Evolutionary conservation across 1,140 invertebrate genomes (phyloP), one percentile per base, ranked within the genome.

Genomic region (Lordiphosa collinella): DNA sequence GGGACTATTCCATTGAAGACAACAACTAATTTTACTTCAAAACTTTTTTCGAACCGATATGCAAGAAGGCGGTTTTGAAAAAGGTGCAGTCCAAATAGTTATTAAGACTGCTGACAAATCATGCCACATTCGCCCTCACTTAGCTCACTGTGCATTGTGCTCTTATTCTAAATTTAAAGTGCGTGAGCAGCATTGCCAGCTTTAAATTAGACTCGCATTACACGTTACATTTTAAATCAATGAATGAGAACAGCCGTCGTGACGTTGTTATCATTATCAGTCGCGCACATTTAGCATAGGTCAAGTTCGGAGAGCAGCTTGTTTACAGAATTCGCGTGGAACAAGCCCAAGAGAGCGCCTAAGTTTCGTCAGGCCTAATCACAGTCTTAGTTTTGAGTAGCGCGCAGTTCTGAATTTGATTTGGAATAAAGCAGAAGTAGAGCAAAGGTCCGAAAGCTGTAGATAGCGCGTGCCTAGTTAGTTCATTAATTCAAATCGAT

Each of bases 361-460:
- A 32, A 36, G 9, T 29, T 61, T 36, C 50, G 37, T 43, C 57
- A 18, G 18, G 7, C 1, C 25, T 25, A 12, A 43, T 29, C 6
- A 22, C 8, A 12, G 40, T 43, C 40, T 25, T 16, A 36, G 52
- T 13, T 48, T 46, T 43, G 43, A 43, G 46, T 52, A n/a, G 22
- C 34, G 35, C 29, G 48, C 56, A 80, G 76, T 80, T 67, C 43
- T 44, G 37, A 60, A 52, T 49, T 53, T 35, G 37, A 14, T 56
- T 58, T 38, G 54, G 70, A 62, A 62, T 60, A 36, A 63, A 59
- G 13, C 47, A 57, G 66, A 53, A 41, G 53, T 10, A 38, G 11
- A 49, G 13, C 31, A 12, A 13, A 36, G 6, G 14, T 31, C 11
- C 2, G 14, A 34, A 12, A 13, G 32, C 31, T 32, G 2, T 25